These are phyloP conservation scores for Crocodylus rhombifer DNA, from an alignment of 2,797 vertebrate species.

Conservation along the genomic window DNA sequence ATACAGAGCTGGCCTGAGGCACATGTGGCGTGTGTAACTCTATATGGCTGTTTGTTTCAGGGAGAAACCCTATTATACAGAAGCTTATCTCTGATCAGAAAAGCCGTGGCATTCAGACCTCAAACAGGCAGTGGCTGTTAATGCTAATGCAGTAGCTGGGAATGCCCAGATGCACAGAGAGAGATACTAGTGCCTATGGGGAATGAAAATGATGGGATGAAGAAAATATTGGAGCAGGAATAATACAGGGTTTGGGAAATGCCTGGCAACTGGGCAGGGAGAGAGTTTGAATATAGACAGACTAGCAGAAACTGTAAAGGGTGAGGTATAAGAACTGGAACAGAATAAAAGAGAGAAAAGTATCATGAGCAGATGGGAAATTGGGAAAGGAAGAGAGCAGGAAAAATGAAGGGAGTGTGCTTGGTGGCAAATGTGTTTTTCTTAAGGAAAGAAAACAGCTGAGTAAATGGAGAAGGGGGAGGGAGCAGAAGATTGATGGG, in stretches of 20 bases:
- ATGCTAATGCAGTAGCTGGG: neutral
- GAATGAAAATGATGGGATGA: neutral
- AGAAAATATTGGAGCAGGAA: neutral
- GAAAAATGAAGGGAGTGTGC: conserved; percentile 17
- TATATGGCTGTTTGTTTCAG: neutral
- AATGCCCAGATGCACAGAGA: neutral
- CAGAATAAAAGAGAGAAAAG: conserved; percentile 36
- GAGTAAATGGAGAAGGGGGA: conserved; percentile 31
- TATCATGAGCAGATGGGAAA: conserved; percentile 41
- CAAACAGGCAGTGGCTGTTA: neutral
- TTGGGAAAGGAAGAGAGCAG: neutral
- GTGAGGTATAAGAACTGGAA: neutral
- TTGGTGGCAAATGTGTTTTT: conserved; percentile 14
- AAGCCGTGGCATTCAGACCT: neutral
- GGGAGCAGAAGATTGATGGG: conserved; percentile 10
- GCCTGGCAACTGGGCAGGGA: neutral
- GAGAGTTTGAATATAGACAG: neutral
- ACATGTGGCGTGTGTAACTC: accelerated
- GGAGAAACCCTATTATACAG: neutral
- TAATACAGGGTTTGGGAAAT: neutral
- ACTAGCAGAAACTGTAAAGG: neutral
- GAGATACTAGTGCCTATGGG: neutral
- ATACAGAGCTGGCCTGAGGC: neutral
- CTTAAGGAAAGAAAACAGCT: neutral
- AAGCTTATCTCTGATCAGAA: neutral